A percentile compares a stretch with the other conserved stretches of the same genome.
Evolutionary conservation across 2,113 vertebrate species (phyloP).

Genomic region (Nestor notabilis): DNA sequence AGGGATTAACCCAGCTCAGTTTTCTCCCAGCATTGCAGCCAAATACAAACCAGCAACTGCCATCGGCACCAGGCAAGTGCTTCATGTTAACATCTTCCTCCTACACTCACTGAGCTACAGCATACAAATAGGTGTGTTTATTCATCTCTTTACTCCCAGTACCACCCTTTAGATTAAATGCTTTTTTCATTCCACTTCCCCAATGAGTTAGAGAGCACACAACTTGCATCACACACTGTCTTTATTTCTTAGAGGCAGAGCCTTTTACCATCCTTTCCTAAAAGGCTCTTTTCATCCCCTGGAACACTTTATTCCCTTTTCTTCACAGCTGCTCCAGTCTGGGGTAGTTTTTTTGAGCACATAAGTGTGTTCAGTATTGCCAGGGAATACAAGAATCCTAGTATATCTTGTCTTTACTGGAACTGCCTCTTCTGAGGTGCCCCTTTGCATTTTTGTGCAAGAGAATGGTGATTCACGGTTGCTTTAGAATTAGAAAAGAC

Average conservation of each 20-base stretch:
- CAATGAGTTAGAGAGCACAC: not conserved
- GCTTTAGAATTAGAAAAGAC: not conserved
- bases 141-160: not conserved
- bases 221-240: not conserved
- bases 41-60: not conserved
- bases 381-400: not conserved
- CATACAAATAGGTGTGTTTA: not conserved
- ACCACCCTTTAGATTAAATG: not conserved
- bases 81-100: not conserved
- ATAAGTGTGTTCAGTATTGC: not conserved
- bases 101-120: fast-evolving
- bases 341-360: not conserved
- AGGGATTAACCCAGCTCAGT: not conserved
- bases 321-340: not conserved
- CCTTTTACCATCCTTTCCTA: not conserved
- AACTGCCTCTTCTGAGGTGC: not conserved
- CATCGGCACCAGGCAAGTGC: not conserved
- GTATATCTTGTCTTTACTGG: not conserved
- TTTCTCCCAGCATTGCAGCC: not conserved
- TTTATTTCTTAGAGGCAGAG: not conserved
- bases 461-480: not conserved
- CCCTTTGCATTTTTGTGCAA: not conserved
- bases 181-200: not conserved
- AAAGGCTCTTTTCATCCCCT: not conserved
- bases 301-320: not conserved